A percentile compares a stretch with the other conserved stretches of the same genome.
These are phyloP conservation scores for Pteropus alecto DNA, from an alignment of 2,113 vertebrate genomes.

Conservation along the genomic window DNA sequence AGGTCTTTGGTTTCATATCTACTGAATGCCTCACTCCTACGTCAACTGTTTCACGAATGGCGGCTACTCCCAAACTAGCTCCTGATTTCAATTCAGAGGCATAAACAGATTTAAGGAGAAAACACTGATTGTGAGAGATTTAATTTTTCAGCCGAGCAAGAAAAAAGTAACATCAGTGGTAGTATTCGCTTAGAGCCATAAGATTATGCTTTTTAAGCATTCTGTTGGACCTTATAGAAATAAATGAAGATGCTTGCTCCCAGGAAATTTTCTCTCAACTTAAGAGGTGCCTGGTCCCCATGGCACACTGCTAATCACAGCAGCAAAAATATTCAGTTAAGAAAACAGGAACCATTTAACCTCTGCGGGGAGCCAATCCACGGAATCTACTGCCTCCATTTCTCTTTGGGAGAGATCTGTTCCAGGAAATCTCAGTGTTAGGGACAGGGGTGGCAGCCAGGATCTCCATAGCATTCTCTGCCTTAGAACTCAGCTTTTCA, in stretches of 20 bases:
- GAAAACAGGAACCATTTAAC: not conserved
- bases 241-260: too few relatives aligned
- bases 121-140: not conserved
- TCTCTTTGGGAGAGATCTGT: not conserved
- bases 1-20: conserved; percentile 41
- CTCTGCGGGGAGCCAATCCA: not conserved
- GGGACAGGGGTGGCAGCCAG: not conserved
- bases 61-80: not conserved
- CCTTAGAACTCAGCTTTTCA: not conserved
- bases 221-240: accelerated
- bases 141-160: not conserved
- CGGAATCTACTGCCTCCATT: not conserved
- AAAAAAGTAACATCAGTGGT: accelerated
- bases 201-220: accelerated
- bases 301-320: accelerated
- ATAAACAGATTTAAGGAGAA: not conserved
- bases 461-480: not conserved
- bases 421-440: not conserved
- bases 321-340: not conserved
- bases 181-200: too few relatives aligned
- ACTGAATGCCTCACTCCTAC: conserved; percentile 5
- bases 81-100: not conserved
- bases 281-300: accelerated
- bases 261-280: accelerated
- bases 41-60: not conserved